phyloP scores from a whole-genome alignment of 2,888 invertebrate genomes.

The Agrotis exclamationis region DNA sequence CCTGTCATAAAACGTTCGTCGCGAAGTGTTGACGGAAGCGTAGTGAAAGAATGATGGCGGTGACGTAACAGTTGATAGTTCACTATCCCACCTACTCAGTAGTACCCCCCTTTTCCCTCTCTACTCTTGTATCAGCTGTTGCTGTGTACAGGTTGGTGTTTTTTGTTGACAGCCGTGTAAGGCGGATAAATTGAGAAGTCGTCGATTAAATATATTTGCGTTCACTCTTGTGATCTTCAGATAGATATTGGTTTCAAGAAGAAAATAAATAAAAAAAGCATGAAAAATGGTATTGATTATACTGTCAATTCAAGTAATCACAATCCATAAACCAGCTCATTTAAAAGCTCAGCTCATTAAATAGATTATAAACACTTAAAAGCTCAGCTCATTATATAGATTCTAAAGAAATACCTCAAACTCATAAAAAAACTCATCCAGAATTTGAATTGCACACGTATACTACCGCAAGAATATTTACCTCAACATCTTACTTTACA shows the following conservation, averaged over 20 bases:
- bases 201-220: no score
- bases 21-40: slow-evolving; percentile 73
- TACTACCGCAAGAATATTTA: background rate
- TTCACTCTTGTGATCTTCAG: no score
- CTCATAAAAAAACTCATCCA: background rate
- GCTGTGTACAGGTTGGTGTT: slow-evolving; percentile 77
- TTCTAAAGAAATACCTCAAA: no score
- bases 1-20: slow-evolving; percentile 19
- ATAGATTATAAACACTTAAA: no score
- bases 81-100: slow-evolving; percentile 29
- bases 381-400: no score
- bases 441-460: background rate
- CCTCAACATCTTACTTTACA: background rate
- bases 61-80: slow-evolving; percentile 74
- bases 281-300: no score
- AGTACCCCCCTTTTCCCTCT: slow-evolving; percentile 42
- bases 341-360: no score
- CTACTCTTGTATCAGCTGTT: slow-evolving; percentile 44
- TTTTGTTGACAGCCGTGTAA: slow-evolving; percentile 62
- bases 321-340: no score
- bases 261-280: no score
- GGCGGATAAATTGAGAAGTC: slow-evolving; percentile 69
- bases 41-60: slow-evolving; percentile 43
- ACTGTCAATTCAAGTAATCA: no score
- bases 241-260: no score